phyloP scores from a whole-genome alignment of 1,140 invertebrate species.

The Drosophila lacteicornis region DNA sequence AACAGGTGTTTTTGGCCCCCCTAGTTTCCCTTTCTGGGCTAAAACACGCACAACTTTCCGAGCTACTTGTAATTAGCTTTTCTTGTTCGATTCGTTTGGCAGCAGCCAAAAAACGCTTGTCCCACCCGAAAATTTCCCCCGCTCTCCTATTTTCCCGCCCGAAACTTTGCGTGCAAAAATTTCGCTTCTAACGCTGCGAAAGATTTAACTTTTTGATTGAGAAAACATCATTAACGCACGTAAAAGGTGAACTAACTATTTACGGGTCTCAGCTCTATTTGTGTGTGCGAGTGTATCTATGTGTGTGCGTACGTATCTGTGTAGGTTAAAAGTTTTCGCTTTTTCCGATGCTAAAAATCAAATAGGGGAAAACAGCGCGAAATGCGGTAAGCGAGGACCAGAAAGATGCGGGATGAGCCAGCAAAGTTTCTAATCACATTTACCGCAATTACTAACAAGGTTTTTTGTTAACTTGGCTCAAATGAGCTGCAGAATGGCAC shows the following conservation, averaged over 20 bases:
- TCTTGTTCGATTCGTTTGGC: conserved; percentile 79
- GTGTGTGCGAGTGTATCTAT: conserved; percentile 4
- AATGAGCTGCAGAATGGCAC: not conserved
- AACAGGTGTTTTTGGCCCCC: conserved; percentile 59
- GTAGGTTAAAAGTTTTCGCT: conserved; percentile 78
- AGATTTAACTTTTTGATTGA: conserved; percentile 84
- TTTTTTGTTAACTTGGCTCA: conserved; percentile 71
- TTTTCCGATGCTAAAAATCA: conserved; percentile 79
- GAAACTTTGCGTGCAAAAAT: conserved; percentile 71
- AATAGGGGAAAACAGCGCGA: conserved; percentile 70
- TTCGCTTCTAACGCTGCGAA: conserved; percentile 64
- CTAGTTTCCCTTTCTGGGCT: conserved; percentile 15
- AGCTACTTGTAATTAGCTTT: conserved; percentile 83
- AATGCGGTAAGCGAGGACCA: conserved; percentile 28
- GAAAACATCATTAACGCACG: conserved; percentile 83
- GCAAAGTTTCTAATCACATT: conserved; percentile 82
- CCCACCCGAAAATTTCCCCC: conserved; percentile 7
- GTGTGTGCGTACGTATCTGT: conserved; percentile 27
- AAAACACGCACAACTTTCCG: conserved; percentile 77
- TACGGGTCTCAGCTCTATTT: conserved; percentile 47
- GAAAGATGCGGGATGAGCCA: conserved; percentile 40
- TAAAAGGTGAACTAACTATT: conserved; percentile 79
- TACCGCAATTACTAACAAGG: conserved; percentile 82
- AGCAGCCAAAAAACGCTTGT: conserved; percentile 67
- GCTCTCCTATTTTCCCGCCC: conserved; percentile 11